A percentile compares a stretch with the other conserved stretches of the same genome.
These are phyloP conservation scores for Operophtera brumata DNA, from an alignment of 2,888 invertebrate genomes.

Conservation along the genomic window DNA sequence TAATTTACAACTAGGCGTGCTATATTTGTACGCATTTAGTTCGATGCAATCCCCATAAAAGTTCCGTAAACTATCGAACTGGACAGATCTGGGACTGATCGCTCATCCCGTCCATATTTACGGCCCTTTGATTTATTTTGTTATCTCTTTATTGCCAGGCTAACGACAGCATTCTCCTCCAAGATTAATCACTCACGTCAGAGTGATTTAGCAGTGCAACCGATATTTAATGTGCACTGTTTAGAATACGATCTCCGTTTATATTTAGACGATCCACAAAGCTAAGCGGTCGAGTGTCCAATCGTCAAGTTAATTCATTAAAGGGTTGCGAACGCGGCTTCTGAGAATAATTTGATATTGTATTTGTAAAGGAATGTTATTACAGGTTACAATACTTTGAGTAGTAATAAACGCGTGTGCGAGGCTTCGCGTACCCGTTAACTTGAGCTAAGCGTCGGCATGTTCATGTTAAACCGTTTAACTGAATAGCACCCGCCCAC, in stretches of 20 bases:
- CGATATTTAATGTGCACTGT: constrained; percentile 77
- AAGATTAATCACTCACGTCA: constrained; percentile 78
- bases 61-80: constrained; percentile 69
- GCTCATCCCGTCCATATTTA: constrained; percentile 74
- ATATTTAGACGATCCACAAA: constrained; percentile 67
- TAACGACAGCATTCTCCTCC: constrained; percentile 78
- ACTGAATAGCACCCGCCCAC: constrained; percentile 40
- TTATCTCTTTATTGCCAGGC: constrained; percentile 78
- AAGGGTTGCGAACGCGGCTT: constrained; percentile 35
- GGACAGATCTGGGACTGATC: constrained; percentile 73
- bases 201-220: constrained; percentile 79
- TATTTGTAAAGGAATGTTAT: constrained; percentile 36
- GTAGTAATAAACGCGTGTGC: constrained; percentile 34
- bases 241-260: constrained; percentile 68
- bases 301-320: constrained; percentile 58
- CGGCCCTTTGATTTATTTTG: constrained; percentile 79
- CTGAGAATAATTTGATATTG: constrained; percentile 46
- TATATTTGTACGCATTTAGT: constrained; percentile 68
- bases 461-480: constrained; percentile 42
- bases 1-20: constrained; percentile 67
- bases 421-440: constrained; percentile 34
- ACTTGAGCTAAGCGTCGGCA: constrained; percentile 38
- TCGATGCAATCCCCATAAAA: constrained; percentile 67
- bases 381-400: constrained; percentile 33
- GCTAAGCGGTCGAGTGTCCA: constrained; percentile 59